Base-by-base conservation (phyloP, 1,140 invertebrate species). In the Drosophila kohkoa region DNA sequence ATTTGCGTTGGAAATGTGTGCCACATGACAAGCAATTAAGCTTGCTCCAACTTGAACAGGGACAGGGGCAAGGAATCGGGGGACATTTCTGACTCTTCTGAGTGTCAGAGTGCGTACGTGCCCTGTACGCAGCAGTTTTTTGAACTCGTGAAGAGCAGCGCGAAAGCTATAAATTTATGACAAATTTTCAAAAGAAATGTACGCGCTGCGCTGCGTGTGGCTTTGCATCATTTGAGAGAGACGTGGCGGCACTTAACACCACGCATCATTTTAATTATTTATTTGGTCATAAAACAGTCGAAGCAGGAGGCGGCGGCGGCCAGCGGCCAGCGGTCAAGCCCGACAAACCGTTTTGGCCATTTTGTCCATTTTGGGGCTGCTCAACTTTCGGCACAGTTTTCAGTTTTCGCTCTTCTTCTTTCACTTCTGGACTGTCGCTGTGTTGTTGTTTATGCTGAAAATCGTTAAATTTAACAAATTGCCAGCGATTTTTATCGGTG, bases 381-480 rank as follows among this genome's bases (percentile, higher is more conserved):
- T 55, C 78, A 73, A 79, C 78, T 79, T 88, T 89, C 81, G 85
- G 85, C 77, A 83, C 81, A 81, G 68, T 81, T 88, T 83, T 86
- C 48, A 81, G 68, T 79, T 88, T 83, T 86, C 48, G 74, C 20
- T 41, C 58, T 15, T 62, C 45, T 49, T 32, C 16, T 60, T 62
- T 7, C 13, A 3, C 32, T 7, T 25, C 57, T 28, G 51, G 59
- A 38, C 68, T 80, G 49, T 52, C 55, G 49, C 28, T 11, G 15
- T 38, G 67, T 77, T 82, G 54, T 62, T 63, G 65, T 54, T 75
- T 67, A 64, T 60, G 79, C 59, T 81, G 48, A 52, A 76, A 89
- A 89, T 89, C 85, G 85, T 89, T 89, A 89, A 89, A 89, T 89
- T 89, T 89, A 89, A 89, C 85, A 89, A 89, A 89, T 89, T 89